Evolutionary conservation across 2,888 invertebrate genomes (phyloP).

Genomic region (Microplitis deprimator): DNA sequence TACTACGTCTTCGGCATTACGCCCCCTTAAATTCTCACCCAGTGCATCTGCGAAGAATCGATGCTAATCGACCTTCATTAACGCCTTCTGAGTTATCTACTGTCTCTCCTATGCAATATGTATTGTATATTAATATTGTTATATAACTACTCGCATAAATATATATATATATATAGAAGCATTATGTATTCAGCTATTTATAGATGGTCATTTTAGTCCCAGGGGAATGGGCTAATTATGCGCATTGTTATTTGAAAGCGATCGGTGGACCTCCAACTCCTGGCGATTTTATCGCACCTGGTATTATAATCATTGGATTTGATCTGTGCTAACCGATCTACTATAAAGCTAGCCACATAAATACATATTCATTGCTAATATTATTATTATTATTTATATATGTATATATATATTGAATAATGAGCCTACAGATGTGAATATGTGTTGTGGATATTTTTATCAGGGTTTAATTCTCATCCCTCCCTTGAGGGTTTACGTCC

Average conservation of each 20-base stretch:
- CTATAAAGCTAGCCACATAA: neutral
- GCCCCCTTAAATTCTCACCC: slow-evolving; percentile 9
- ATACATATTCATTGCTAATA: slow-evolving; percentile 2
- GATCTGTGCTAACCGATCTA: neutral
- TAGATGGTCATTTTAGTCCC: slow-evolving; percentile 24
- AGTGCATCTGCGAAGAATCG: slow-evolving; percentile 35
- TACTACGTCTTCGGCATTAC: neutral
- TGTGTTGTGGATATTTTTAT: too few relatives aligned
- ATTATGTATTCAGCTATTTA: slow-evolving; percentile 43
- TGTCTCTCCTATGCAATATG: neutral
- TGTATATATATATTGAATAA: too few relatives aligned
- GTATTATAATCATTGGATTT: slow-evolving; percentile 3
- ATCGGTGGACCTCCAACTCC: slow-evolving; percentile 46
- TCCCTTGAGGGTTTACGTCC: slow-evolving; percentile 11
- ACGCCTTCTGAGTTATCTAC: slow-evolving; percentile 4
- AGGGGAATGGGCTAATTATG: slow-evolving; percentile 48
- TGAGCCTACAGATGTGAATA: too few relatives aligned
- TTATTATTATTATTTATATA: too few relatives aligned
- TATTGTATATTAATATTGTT: too few relatives aligned
- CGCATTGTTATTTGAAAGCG: slow-evolving; percentile 53
- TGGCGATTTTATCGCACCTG: slow-evolving; percentile 44
- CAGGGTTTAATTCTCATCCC: slow-evolving; percentile 6
- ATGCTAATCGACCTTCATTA: slow-evolving; percentile 42
- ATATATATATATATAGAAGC: neutral
- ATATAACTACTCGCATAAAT: too few relatives aligned